Conservation (phyloP, 2,797 vertebrate species). For the Artibeus lituratus region DNA sequence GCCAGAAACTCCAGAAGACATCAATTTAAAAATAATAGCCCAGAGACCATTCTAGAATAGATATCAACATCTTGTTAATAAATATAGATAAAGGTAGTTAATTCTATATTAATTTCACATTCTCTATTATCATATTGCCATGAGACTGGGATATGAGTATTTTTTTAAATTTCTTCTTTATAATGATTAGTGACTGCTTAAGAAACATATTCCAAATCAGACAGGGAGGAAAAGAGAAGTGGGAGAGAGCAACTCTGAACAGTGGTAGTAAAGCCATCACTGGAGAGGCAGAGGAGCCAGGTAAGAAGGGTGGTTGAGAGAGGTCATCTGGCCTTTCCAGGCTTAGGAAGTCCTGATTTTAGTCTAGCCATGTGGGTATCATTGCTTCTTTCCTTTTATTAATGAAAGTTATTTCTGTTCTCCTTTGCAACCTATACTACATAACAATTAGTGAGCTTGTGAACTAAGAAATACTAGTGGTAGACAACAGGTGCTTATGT, state of each 20-base stretch:
- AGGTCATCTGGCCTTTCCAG: neutral
- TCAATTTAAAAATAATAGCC: constrained; percentile 28
- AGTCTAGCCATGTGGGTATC: neutral
- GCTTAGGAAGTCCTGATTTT: neutral
- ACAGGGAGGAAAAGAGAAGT: neutral
- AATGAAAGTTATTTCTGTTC: neutral
- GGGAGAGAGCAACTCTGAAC: neutral
- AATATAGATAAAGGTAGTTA: neutral
- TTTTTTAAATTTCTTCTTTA: constrained; percentile 15
- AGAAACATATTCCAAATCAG: neutral
- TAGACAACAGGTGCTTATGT: neutral
- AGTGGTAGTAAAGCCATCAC: neutral
- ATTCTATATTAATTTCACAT: neutral
- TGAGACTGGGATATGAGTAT: constrained; percentile 17
- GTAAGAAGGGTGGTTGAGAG: no score
- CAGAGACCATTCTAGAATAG: neutral
- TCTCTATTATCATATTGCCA: neutral
- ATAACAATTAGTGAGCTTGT: neutral
- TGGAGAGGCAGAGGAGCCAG: neutral
- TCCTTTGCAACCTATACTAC: neutral
- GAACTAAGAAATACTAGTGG: neutral
- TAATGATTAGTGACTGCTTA: neutral
- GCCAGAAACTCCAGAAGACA: neutral
- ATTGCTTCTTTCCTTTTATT: neutral
- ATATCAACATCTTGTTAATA: constrained; percentile 37